Conservation (phyloP, 2,113 vertebrate species). For the Maccullochella peelii region DNA sequence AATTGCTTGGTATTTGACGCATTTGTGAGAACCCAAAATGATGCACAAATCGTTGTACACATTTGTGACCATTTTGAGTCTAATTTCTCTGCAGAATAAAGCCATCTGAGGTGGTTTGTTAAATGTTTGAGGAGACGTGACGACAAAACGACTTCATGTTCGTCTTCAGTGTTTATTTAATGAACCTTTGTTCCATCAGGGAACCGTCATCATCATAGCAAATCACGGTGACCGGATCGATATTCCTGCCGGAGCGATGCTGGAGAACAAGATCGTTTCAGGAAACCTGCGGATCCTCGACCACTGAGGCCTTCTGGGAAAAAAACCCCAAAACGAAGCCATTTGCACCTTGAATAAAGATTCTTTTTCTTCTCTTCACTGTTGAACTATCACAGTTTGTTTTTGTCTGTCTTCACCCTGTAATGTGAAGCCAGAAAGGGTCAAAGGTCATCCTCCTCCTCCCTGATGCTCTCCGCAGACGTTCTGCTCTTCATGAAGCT, state of each 20-base stretch:
- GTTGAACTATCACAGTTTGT: background rate
- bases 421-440: background rate
- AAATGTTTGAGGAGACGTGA: no score
- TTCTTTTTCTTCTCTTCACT: background rate
- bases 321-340: constrained; percentile 12
- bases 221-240: constrained; percentile 98
- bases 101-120: no score
- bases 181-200: constrained; percentile 67
- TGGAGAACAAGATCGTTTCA: constrained; percentile 99
- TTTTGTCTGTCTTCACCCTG: background rate
- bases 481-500: background rate
- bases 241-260: constrained; percentile 95
- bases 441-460: constrained; percentile 1
- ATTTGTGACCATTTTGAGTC: no score
- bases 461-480: background rate
- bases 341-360: constrained; percentile 25
- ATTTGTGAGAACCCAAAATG: no score
- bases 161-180: no score
- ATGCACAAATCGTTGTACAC: no score
- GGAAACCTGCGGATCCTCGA: constrained; percentile 98
- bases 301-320: constrained; percentile 86
- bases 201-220: constrained; percentile 98
- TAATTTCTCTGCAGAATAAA: no score
- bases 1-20: no score
- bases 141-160: no score